Conservation (phyloP, 2,797 vertebrate species). For the Nannoperca australis region DNA sequence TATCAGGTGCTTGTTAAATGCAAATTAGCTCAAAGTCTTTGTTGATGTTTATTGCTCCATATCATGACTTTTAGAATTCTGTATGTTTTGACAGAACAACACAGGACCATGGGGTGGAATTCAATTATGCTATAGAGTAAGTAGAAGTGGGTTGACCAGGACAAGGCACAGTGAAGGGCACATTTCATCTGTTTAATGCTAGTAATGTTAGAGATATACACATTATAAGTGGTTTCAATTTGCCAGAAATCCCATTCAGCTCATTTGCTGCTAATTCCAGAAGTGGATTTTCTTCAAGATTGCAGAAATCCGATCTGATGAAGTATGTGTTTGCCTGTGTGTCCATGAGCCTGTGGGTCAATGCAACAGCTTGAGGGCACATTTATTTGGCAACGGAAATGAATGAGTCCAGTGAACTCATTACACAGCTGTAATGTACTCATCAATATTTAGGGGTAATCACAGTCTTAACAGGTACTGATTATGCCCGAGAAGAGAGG, state of each 20-base stretch:
- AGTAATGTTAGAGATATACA: slow-evolving; percentile 2
- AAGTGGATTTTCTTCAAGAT: slow-evolving; percentile 38
- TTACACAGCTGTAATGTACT: slow-evolving; percentile 60
- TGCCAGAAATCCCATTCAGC: background rate
- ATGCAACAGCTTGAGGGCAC: slow-evolving; percentile 45
- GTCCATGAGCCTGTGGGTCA: slow-evolving; percentile 29
- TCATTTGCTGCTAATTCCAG: slow-evolving; percentile 32
- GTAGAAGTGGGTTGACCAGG: background rate
- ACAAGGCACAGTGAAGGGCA: background rate
- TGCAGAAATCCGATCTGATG: slow-evolving; percentile 40
- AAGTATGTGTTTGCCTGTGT: slow-evolving; percentile 28
- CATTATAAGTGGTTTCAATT: background rate
- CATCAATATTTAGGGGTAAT: slow-evolving; percentile 72
- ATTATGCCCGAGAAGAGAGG: slow-evolving; percentile 2
- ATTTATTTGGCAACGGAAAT: slow-evolving; percentile 55
- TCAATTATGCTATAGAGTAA: background rate
- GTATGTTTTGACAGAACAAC: background rate
- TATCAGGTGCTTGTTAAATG: background rate
- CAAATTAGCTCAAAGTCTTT: background rate
- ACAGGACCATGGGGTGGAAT: background rate
- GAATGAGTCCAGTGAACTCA: slow-evolving; percentile 63
- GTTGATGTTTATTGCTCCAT: background rate
- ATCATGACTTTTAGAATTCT: background rate
- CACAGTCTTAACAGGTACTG: slow-evolving; percentile 46
- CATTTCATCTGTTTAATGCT: background rate